These are phyloP conservation scores for Drosophila lutescens DNA, from an alignment of 2,888 invertebrate species.

Conservation along the genomic window DNA sequence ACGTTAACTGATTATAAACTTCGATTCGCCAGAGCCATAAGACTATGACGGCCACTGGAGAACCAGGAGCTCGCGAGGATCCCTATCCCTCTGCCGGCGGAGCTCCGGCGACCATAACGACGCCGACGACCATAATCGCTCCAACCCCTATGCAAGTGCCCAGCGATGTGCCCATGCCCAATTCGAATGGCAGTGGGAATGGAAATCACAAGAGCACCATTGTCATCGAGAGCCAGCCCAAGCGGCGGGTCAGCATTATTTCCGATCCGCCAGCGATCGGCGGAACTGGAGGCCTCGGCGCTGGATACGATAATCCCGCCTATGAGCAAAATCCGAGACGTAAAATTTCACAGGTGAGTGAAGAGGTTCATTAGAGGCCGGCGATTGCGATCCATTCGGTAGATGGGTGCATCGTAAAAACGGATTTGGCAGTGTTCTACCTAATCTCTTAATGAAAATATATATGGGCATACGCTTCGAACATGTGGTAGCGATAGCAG, in stretches of 20 bases:
- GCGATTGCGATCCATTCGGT: conserved; percentile 18
- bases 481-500: conserved; percentile 4
- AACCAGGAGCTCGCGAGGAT: conserved; percentile 57
- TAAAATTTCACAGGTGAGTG: conserved; percentile 84
- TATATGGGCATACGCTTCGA: neutral
- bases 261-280: conserved; percentile 85
- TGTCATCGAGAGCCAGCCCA: conserved; percentile 83
- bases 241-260: conserved; percentile 88
- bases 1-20: conserved; percentile 11
- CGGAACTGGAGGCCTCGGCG: conserved; percentile 82
- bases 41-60: conserved; percentile 66
- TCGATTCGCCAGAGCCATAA: conserved; percentile 33
- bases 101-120: conserved; percentile 20
- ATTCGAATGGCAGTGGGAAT: conserved; percentile 39
- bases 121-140: conserved; percentile 19
- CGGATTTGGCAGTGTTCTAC: conserved; percentile 49
- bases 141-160: conserved; percentile 52
- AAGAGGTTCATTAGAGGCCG: conserved; percentile 40
- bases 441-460: conserved; percentile 40
- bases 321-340: conserved; percentile 86
- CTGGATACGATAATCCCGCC: conserved; percentile 87
- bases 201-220: conserved; percentile 60
- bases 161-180: conserved; percentile 60
- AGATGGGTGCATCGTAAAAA: conserved; percentile 57
- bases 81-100: conserved; percentile 22